A percentile compares a stretch with the other conserved stretches of the same genome.
Conservation (phyloP, 1,140 invertebrate species). For the Panulirus ornatus region DNA sequence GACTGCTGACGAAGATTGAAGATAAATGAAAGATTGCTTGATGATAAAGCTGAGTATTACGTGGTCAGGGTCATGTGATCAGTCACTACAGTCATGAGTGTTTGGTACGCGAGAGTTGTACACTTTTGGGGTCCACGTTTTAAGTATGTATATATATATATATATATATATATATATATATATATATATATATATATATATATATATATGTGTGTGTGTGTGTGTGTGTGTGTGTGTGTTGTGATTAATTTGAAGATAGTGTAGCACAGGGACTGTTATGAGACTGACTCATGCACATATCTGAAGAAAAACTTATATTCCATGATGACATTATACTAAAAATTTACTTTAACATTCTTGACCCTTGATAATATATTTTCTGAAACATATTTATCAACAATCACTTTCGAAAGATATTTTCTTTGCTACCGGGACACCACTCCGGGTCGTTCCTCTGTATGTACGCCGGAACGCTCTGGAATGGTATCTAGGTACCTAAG, state of each 20-base stretch:
- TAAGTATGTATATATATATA: background rate
- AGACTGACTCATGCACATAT: background rate
- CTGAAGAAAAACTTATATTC: background rate
- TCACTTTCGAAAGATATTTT: background rate
- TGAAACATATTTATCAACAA: too few species aligned
- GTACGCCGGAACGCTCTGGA: too few species aligned
- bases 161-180: too few species aligned
- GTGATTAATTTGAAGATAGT: background rate
- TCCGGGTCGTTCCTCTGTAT: too few species aligned
- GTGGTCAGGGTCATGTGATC: background rate
- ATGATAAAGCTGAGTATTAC: background rate
- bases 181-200: background rate
- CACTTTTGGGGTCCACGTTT: background rate
- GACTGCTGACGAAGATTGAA: background rate
- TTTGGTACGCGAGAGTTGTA: background rate
- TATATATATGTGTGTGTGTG: background rate
- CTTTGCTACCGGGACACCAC: too few species aligned
- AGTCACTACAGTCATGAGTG: background rate
- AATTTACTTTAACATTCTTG: background rate
- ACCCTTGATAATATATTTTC: background rate
- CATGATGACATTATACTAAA: background rate
- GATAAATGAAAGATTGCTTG: background rate
- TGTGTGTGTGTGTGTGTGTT: constrained; percentile 4
- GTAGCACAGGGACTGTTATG: background rate
- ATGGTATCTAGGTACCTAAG: too few species aligned